Percentiles rank a stretch among this genome's conserved stretches.
These are phyloP conservation scores for Capromys pilorides DNA, from an alignment of 2,797 vertebrate genomes.

Conservation along the genomic window DNA sequence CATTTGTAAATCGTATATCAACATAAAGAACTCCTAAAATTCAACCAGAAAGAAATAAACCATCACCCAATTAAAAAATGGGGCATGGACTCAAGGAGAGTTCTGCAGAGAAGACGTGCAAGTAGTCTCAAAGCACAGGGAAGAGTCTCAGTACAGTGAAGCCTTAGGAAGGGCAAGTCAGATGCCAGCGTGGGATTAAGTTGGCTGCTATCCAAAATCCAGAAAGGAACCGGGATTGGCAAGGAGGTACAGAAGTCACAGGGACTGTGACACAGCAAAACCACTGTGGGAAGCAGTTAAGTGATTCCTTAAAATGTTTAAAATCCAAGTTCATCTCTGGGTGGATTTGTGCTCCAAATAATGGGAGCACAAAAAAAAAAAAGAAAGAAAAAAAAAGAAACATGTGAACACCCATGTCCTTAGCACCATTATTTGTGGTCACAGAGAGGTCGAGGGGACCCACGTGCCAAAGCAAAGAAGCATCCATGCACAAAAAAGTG, in stretches of 20 bases:
- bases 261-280: background rate
- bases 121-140: background rate
- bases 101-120: background rate
- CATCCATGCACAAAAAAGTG: background rate
- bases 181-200: background rate
- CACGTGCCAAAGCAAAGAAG: background rate
- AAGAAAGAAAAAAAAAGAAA: background rate
- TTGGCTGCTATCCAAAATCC: background rate
- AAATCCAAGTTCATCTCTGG: background rate
- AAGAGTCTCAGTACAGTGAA: background rate
- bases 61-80: background rate
- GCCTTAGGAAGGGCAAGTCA: background rate
- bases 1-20: background rate
- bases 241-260: background rate
- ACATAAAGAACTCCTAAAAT: background rate
- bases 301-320: background rate
- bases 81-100: constrained; percentile 4
- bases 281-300: background rate
- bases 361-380: background rate
- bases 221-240: background rate
- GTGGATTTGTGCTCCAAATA: background rate
- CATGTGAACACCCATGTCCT: background rate
- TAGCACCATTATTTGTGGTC: background rate
- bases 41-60: background rate
- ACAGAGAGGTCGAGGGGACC: background rate